Percentiles rank a stretch among this genome's conserved stretches.
Conservation (phyloP, 2,888 invertebrate species). For the Chelonus formosanus region DNA sequence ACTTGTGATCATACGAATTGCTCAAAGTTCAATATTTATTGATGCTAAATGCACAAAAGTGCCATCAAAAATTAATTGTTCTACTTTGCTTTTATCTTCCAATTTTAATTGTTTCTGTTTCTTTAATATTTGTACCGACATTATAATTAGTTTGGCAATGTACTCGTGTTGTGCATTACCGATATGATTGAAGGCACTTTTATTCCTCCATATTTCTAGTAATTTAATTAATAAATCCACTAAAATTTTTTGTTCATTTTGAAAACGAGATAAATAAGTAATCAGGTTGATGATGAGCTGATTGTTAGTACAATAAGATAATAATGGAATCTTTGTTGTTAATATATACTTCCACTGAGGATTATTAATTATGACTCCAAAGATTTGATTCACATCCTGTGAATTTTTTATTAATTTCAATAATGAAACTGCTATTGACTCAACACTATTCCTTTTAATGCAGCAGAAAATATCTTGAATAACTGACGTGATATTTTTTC, state of each 20-base stretch:
- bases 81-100: conserved; percentile 61
- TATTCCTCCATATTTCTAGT: conserved; percentile 75
- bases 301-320: conserved; percentile 67
- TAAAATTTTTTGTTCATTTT: conserved; percentile 57
- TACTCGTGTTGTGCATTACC: conserved; percentile 77
- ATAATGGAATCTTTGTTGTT: conserved; percentile 70
- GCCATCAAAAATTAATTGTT: conserved; percentile 71
- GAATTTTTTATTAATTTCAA: conserved; percentile 65
- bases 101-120: conserved; percentile 33
- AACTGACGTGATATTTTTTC: conserved; percentile 45
- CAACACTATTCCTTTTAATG: conserved; percentile 71
- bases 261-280: conserved; percentile 68
- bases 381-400: conserved; percentile 64
- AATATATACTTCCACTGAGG: conserved; percentile 74
- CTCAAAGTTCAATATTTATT: conserved; percentile 70
- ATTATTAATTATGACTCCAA: conserved; percentile 63
- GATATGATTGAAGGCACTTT: conserved; percentile 71
- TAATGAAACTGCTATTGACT: conserved; percentile 69
- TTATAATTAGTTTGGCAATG: conserved; percentile 73
- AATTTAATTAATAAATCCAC: conserved; percentile 68
- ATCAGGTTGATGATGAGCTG: conserved; percentile 71
- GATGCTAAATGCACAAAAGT: conserved; percentile 77
- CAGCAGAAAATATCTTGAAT: conserved; percentile 67
- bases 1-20: conserved; percentile 78
- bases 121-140: conserved; percentile 68